phyloP scores from a whole-genome alignment of 2,797 vertebrate genomes.

The Hydrolagus colliei region DNA sequence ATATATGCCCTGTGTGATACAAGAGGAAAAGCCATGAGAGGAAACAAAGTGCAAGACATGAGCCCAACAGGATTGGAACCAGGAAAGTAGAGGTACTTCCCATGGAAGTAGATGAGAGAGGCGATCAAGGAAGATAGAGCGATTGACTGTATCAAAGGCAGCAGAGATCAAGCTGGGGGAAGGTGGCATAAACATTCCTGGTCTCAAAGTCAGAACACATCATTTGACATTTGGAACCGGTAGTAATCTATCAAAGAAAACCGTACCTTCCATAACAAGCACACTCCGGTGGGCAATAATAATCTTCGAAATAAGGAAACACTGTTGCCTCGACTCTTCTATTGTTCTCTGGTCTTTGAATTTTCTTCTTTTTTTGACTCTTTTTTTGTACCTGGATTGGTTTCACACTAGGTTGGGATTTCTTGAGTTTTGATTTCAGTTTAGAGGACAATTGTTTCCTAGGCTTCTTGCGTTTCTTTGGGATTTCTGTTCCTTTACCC shows the following conservation, averaged over 20 bases:
- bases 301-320: slow-evolving; percentile 52
- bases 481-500: background rate
- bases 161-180: too few relatives aligned
- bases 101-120: too few relatives aligned
- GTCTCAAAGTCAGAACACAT: too few relatives aligned
- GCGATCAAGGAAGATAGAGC: too few relatives aligned
- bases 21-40: too few relatives aligned
- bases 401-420: slow-evolving; percentile 37
- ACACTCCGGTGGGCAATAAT: slow-evolving; percentile 52
- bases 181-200: too few relatives aligned
- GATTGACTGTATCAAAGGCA: too few relatives aligned
- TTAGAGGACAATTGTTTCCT: background rate
- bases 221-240: background rate
- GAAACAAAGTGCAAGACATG: too few relatives aligned
- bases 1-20: too few relatives aligned
- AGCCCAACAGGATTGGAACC: too few relatives aligned
- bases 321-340: slow-evolving; percentile 16
- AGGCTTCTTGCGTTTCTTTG: background rate
- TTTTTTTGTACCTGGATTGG: slow-evolving; percentile 37
- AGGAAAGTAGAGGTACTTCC: too few relatives aligned
- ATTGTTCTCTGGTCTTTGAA: background rate
- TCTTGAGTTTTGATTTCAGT: slow-evolving; percentile 28
- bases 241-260: background rate
- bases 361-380: slow-evolving; percentile 15
- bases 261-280: slow-evolving; percentile 53